Conservation (phyloP, 2,113 vertebrate species). For the Puntigrus tetrazona region DNA sequence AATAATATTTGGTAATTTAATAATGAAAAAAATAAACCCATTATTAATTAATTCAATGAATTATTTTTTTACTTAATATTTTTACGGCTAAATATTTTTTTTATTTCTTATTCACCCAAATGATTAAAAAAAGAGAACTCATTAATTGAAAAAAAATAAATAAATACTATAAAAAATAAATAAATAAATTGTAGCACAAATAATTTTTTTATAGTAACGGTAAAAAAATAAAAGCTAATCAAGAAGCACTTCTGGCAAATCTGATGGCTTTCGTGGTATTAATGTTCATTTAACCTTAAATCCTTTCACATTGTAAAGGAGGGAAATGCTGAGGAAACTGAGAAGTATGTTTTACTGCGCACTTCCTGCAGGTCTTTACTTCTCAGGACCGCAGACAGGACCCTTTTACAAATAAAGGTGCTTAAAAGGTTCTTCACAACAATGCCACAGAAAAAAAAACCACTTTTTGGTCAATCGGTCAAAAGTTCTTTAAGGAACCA, state of each 20-base stretch:
- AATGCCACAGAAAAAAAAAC: too few species aligned
- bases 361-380: neutral
- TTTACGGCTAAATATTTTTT: too few species aligned
- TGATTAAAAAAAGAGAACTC: neutral
- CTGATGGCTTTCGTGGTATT: neutral
- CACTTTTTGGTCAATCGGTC: too few species aligned
- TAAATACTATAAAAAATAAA: neutral
- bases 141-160: too few species aligned
- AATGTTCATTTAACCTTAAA: neutral
- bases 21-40: too few species aligned
- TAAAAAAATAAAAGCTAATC: neutral
- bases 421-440: too few species aligned
- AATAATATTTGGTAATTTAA: too few species aligned
- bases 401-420: conserved; percentile 23
- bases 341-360: neutral
- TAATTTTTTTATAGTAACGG: neutral
- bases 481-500: too few species aligned
- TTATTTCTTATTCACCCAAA: neutral
- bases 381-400: neutral
- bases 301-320: neutral
- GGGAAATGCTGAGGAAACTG: neutral
- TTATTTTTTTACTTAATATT: neutral
- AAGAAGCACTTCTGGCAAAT: neutral
- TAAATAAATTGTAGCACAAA: neutral
- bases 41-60: too few species aligned